Conservation (phyloP, 2,797 vertebrate species). For the Protonibea diacanthus region DNA sequence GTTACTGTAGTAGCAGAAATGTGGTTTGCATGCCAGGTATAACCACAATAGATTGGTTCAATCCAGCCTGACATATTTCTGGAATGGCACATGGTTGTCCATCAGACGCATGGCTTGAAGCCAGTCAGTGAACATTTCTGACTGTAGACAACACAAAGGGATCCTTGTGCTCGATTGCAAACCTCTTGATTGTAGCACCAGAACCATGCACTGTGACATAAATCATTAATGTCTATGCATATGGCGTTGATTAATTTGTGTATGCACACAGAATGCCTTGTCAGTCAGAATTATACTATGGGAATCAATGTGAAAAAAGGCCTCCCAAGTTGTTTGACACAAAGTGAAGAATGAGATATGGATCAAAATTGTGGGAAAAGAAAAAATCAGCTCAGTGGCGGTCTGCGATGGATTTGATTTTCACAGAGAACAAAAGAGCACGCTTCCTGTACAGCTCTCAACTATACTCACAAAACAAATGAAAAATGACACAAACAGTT, state of each 20-base stretch:
- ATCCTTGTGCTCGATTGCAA: constrained; percentile 62
- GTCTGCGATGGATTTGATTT: constrained; percentile 42
- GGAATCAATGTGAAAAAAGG: constrained; percentile 44
- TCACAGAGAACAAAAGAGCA: constrained; percentile 36
- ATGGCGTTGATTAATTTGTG: constrained; percentile 74
- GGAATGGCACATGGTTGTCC: constrained; percentile 67
- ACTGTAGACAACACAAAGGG: constrained; percentile 65
- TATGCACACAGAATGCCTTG: constrained; percentile 65
- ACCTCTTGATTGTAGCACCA: constrained; percentile 58
- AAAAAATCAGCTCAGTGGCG: constrained; percentile 18
- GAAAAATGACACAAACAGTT: constrained; percentile 35
- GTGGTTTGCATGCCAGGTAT: constrained; percentile 67
- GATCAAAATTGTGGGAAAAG: constrained; percentile 38
- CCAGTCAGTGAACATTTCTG: constrained; percentile 56
- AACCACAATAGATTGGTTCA: constrained; percentile 63
- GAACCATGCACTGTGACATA: constrained; percentile 60
- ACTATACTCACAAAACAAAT: constrained; percentile 1
- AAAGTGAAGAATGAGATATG: constrained; percentile 66
- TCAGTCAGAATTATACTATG: constrained; percentile 49
- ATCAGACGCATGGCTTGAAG: constrained; percentile 59
- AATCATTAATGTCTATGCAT: constrained; percentile 74
- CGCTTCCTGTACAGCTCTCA: constrained; percentile 12
- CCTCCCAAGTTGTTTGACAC: constrained; percentile 70
- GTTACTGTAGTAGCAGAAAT: constrained; percentile 62
- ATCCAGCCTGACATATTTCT: constrained; percentile 73